A percentile compares a stretch with the other conserved stretches of the same genome.
Conservation (phyloP, 2,113 vertebrate genomes). For the Leptosomus discolor region DNA sequence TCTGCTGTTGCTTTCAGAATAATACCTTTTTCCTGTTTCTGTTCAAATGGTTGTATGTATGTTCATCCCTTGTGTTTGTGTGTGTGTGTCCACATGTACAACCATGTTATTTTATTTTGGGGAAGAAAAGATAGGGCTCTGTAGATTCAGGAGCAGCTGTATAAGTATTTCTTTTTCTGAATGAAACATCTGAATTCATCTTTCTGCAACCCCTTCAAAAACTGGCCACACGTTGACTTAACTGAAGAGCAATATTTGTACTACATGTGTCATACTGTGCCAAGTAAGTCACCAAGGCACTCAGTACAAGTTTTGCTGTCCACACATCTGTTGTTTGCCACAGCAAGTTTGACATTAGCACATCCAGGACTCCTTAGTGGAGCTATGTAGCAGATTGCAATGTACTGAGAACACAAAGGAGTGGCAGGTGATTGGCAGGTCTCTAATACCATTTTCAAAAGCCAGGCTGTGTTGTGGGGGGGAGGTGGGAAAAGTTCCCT, state of each 20-base stretch:
- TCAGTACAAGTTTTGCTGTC: constrained; percentile 4
- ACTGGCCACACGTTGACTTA: not conserved
- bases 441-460: not conserved
- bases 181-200: not conserved
- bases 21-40: not conserved
- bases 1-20: not conserved
- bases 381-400: not conserved
- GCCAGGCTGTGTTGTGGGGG: not conserved
- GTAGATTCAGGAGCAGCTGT: not conserved
- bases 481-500: not conserved
- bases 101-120: not conserved
- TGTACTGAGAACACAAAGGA: not conserved
- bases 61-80: not conserved
- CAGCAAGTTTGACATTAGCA: not conserved
- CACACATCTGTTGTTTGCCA: constrained; percentile 30
- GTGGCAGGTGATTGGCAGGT: not conserved
- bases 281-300: constrained; percentile 21
- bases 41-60: not conserved
- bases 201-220: not conserved
- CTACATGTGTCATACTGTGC: constrained; percentile 28
- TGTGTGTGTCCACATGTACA: not conserved
- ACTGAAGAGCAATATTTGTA: constrained; percentile 15
- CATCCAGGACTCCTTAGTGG: not conserved
- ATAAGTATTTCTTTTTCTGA: not conserved
- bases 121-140: not conserved